These are phyloP conservation scores for Hypomecis atomaria DNA, from an alignment of 2,888 invertebrate species.

Conservation along the genomic window DNA sequence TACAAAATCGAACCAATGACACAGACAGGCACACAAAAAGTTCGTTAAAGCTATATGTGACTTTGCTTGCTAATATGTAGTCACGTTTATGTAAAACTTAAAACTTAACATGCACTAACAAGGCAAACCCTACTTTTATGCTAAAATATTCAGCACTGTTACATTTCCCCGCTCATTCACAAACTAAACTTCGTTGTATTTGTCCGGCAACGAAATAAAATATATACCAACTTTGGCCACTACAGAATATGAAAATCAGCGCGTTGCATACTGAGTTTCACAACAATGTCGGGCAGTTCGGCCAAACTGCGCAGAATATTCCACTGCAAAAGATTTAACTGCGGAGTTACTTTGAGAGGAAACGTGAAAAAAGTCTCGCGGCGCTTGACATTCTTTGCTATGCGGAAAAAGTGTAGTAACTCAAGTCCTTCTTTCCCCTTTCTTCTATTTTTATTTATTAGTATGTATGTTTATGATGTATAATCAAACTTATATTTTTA, in stretches of 20 bases:
- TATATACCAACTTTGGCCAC: neutral
- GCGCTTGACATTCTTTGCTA: slow-evolving; percentile 15
- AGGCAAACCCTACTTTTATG: too few species aligned
- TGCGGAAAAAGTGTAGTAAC: too few species aligned
- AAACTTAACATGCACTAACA: too few species aligned
- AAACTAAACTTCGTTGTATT: neutral
- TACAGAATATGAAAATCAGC: slow-evolving; percentile 15
- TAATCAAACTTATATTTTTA: too few species aligned
- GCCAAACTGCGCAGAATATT: slow-evolving; percentile 35
- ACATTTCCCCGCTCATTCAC: neutral
- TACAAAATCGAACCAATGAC: too few species aligned
- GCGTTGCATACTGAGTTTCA: slow-evolving; percentile 17
- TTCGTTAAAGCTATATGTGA: too few species aligned
- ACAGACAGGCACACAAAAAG: too few species aligned
- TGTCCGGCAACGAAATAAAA: slow-evolving; percentile 1
- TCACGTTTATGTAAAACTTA: too few species aligned
- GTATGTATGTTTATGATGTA: too few species aligned
- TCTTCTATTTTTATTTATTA: too few species aligned
- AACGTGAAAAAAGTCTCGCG: slow-evolving; percentile 41
- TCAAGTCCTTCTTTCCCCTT: too few species aligned
- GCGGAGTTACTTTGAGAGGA: slow-evolving; percentile 42
- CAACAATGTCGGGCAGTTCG: slow-evolving; percentile 19
- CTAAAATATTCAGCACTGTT: neutral
- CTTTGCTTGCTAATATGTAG: too few species aligned
- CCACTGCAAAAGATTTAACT: slow-evolving; percentile 41